Conservation (phyloP, 2,888 invertebrate genomes). For the Carabus problematicus region DNA sequence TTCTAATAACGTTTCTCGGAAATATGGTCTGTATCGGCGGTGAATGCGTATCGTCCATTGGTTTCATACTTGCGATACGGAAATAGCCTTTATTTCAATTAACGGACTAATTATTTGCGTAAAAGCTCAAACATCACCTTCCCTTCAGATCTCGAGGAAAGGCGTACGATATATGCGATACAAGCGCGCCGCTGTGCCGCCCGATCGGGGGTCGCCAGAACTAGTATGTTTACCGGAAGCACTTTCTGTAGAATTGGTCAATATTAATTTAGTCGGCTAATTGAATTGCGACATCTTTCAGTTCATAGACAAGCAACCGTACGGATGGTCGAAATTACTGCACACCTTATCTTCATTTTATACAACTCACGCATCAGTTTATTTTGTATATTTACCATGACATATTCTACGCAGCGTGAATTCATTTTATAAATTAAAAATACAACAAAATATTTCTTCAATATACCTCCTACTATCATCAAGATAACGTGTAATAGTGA, state of each 20-base stretch:
- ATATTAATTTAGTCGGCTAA: constrained; percentile 52
- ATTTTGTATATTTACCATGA: too few species aligned
- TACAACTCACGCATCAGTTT: too few species aligned
- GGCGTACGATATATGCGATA: background rate
- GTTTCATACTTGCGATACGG: background rate
- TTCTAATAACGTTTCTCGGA: too few species aligned
- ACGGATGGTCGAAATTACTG: too few species aligned
- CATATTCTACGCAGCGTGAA: too few species aligned
- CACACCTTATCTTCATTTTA: too few species aligned
- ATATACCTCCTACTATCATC: too few species aligned
- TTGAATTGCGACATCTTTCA: constrained; percentile 51
- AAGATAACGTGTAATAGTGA: too few species aligned
- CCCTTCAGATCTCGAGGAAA: background rate
- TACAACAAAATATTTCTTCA: too few species aligned
- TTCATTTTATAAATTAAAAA: too few species aligned
- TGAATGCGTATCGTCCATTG: too few species aligned
- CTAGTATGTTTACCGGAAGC: constrained; percentile 23
- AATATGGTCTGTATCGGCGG: too few species aligned
- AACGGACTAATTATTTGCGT: constrained; percentile 37
- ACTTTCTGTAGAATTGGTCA: constrained; percentile 50
- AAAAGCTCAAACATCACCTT: constrained; percentile 40
- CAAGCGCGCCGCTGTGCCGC: background rate
- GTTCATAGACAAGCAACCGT: background rate
- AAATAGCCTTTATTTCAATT: constrained; percentile 38
- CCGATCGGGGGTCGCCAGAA: background rate